phyloP scores from a whole-genome alignment of 2,797 vertebrate genomes.

The Pangasius sanitwongsei region DNA sequence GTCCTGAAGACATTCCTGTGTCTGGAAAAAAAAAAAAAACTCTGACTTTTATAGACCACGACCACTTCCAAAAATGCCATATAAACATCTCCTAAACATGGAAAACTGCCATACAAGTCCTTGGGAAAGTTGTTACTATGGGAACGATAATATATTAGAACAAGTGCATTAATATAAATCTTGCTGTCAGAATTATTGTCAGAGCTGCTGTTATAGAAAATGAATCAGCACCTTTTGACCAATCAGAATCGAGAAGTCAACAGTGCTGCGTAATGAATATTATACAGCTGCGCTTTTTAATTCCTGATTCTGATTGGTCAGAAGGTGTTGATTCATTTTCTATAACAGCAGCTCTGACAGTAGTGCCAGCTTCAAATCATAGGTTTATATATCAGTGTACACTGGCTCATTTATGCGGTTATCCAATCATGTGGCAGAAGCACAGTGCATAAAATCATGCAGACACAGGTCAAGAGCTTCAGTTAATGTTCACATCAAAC shows the following conservation, averaged over 20 bases:
- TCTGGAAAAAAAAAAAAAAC: not conserved
- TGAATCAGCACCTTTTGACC: not conserved
- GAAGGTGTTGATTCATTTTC: too few relatives aligned
- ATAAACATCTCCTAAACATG: not conserved
- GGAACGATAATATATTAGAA: not conserved
- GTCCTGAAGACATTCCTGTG: not conserved
- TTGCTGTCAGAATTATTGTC: not conserved
- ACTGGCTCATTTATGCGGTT: too few relatives aligned
- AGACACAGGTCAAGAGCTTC: too few relatives aligned
- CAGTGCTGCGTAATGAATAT: not conserved
- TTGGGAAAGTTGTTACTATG: not conserved
- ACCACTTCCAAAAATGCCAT: not conserved
- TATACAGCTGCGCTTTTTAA: not conserved
- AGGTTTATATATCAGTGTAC: too few relatives aligned
- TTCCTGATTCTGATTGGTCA: not conserved
- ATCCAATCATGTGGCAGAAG: too few relatives aligned
- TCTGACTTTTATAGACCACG: not conserved
- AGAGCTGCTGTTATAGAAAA: not conserved
- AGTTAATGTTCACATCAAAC: too few relatives aligned
- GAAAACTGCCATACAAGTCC: not conserved
- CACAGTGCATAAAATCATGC: too few relatives aligned
- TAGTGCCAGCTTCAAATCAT: too few relatives aligned
- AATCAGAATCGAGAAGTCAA: not conserved
- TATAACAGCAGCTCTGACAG: too few relatives aligned
- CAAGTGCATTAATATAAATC: not conserved